Evolutionary conservation across 2,113 vertebrate genomes (phyloP), one percentile per base, ranked within the genome.

Genomic region (Callospermophilus lateralis): DNA sequence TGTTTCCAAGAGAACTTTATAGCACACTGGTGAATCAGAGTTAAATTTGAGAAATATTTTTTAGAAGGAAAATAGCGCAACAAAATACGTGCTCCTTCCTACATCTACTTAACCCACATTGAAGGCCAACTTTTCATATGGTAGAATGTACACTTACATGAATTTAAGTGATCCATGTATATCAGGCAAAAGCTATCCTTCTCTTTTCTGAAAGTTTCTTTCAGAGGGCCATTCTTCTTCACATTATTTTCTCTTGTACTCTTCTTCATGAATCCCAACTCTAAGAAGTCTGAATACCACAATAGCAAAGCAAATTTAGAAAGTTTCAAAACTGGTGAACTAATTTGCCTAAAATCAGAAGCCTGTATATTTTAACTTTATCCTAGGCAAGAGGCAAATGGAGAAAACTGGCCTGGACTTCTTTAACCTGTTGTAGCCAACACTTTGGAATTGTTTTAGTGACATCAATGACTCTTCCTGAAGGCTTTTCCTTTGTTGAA

Each of bases 261-360:
- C 61, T 81, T 90, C 84, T n/a, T 45, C 89, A 84, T 53, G 37
- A 77, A 80, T 95, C 61, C 73, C 74, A 81, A 93, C 20, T 73
- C 87, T 88, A 97, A 95, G 94, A 83, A 95, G 84, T 76, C 32
- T 78, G 58, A 96, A 94, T 93, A 78, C 51, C 83, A 94, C 87
- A 55, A 93, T 26, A 67, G 61, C 73, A 70, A 22, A 20, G 34
- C 83, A 95, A 85, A 58, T 17, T 65, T 34, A 58, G 93, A 94
- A 65, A 86, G 45, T 0, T 93, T 45, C 24, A 26, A 65, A 89
- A 51, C 1, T 26, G 13, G 42, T 68, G 3, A 24, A 79, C 61
- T 89, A 16, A 28, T 89, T 83, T 85, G 32, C 16, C 51, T 96
- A 92, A 63, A 87, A 92, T 78, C 70, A 92, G 53, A 94, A 61